Evolutionary conservation across 2,797 vertebrate genomes (phyloP), one percentile per base, ranked within the genome.

Genomic region (Pantherophis alleghaniensis): DNA sequence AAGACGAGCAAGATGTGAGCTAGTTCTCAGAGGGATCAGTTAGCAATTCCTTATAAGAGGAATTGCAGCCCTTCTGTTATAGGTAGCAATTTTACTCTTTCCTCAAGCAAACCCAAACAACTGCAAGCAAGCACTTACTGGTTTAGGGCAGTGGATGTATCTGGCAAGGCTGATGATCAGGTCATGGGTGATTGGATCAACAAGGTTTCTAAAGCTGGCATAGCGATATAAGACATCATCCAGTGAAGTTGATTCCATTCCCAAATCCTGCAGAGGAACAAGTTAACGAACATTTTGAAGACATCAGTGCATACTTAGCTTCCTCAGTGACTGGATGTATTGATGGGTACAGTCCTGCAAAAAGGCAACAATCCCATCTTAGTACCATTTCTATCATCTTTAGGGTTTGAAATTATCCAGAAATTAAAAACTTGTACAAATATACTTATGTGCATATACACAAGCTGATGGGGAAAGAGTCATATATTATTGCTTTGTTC

Each of bases 161-260:
- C 99, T 98, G 0, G 99, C 99, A 94, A 99, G 98, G 97, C 99
- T 99, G 98, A 99, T 99, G 96, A 99, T 99, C 95, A 99, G 98
- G 97, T 99, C 99, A 0, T 99, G 99, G 0, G 99, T 99, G 98
- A 99, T 99, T 11, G 99, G 99, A 97, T 99, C 99, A 94, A 99
- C 99, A 94, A 99, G 98, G 97, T 99, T 99, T 87, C 99, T 97
- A 97, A 99, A 99, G 98, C 99, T 99, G 98, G 99, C 99, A 0
- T 99, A 99, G 74, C 99, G 98, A 66, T 99, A 99, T 88, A 99
- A 97, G 47, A 99, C 99, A 0, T 99, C 99, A 24, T 99, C 99
- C 97, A 99, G 97, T 0, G 99, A 99, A 32, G 99, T 99, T 0
- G 99, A 99, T 97, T 99, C 99, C 99, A 99, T 99, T 89, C 99